These are phyloP conservation scores for Cebidichthys violaceus DNA, from an alignment of 2,113 vertebrate species.

Conservation along the genomic window DNA sequence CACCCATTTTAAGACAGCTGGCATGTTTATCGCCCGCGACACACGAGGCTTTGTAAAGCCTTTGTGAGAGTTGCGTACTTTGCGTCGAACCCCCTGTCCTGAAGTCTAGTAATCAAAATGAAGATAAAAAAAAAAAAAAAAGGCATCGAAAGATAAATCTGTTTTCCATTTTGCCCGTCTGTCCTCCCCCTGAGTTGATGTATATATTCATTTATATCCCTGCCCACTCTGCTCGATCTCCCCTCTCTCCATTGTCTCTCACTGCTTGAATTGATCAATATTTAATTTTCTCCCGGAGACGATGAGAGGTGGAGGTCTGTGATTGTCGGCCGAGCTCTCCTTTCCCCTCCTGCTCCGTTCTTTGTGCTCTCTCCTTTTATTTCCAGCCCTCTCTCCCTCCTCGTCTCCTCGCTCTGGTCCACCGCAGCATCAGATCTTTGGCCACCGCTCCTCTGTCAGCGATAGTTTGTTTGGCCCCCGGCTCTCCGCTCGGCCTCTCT, in stretches of 20 bases:
- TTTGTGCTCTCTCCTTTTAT: constrained; percentile 59
- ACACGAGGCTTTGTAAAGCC: constrained; percentile 18
- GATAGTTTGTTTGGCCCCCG: constrained; percentile 35
- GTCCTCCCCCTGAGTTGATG: constrained; percentile 51
- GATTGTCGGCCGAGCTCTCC: constrained; percentile 47
- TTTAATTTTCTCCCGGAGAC: constrained; percentile 91
- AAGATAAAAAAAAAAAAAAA: constrained; percentile 52
- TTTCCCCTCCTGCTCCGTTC: constrained; percentile 27
- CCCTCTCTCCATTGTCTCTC: constrained; percentile 82
- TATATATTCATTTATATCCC: constrained; percentile 82
- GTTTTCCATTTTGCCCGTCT: constrained; percentile 63
- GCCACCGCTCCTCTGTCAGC: background rate
- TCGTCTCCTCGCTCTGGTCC: constrained; percentile 40
- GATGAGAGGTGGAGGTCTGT: constrained; percentile 65
- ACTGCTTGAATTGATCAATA: constrained; percentile 90
- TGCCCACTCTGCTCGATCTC: constrained; percentile 66
- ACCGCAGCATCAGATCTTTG: constrained; percentile 32
- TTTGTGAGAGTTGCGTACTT: constrained; percentile 18
- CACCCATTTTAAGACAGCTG: constrained; percentile 1
- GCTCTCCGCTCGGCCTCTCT: constrained; percentile 40
- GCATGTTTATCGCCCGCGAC: constrained; percentile 51
- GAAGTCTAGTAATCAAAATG: constrained; percentile 31
- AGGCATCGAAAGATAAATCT: constrained; percentile 55
- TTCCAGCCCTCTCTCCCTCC: background rate
- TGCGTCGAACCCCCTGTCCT: background rate